phyloP scores from a whole-genome alignment of 2,888 invertebrate genomes.

The Caenorhabditis japonica region DNA sequence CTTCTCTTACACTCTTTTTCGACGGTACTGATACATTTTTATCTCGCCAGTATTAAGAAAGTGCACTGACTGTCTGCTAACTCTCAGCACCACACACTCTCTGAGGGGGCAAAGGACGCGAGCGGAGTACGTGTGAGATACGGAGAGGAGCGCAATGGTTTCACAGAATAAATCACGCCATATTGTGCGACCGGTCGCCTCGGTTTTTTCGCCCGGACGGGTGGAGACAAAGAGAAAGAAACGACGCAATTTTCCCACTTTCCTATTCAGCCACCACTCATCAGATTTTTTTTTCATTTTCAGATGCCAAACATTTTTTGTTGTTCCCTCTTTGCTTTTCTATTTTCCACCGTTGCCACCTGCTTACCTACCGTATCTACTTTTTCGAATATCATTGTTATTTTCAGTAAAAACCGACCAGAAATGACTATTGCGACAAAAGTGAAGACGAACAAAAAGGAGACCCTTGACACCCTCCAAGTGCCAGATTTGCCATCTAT shows the following conservation, averaged over 20 bases:
- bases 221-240: background rate
- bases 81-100: slow-evolving; percentile 15
- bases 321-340: background rate
- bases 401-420: slow-evolving; percentile 28
- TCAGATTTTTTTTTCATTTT: slow-evolving; percentile 3
- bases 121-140: slow-evolving; percentile 49
- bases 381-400: background rate
- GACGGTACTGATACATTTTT: slow-evolving; percentile 1
- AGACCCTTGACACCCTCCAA: slow-evolving; percentile 26
- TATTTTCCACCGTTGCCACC: background rate
- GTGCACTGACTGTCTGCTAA: slow-evolving; percentile 8
- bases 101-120: slow-evolving; percentile 43
- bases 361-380: background rate
- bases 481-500: slow-evolving; percentile 67
- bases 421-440: slow-evolving; percentile 54
- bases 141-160: slow-evolving; percentile 33
- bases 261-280: slow-evolving; percentile 2
- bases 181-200: slow-evolving; percentile 42
- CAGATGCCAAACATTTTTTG: background rate
- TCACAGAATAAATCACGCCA: slow-evolving; percentile 52
- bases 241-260: background rate
- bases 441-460: slow-evolving; percentile 51
- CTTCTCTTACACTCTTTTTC: slow-evolving; percentile 1
- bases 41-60: slow-evolving; percentile 28
- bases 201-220: slow-evolving; percentile 10